Percentiles rank a stretch among this genome's conserved stretches.
These are phyloP conservation scores for Cheirogaleus medius DNA, from an alignment of 2,113 vertebrate species.

Conservation along the genomic window DNA sequence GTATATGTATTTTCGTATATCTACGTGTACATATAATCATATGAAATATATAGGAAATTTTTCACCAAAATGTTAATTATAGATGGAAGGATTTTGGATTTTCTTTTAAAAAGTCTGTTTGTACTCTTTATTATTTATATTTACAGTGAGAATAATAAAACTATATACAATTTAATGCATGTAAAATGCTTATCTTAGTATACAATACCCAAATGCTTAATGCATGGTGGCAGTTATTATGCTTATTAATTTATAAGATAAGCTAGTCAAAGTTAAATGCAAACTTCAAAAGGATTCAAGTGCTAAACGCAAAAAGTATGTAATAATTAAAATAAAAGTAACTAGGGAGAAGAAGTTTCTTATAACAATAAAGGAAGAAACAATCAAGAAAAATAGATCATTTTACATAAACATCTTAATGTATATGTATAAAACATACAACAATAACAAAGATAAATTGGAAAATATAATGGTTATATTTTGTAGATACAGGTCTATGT, in stretches of 20 bases:
- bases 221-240: not conserved
- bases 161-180: not conserved
- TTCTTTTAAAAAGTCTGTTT: not conserved
- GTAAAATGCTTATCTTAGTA: slow-evolving; percentile 28
- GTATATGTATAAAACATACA: not conserved
- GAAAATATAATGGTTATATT: not conserved
- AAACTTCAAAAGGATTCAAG: slow-evolving; percentile 26
- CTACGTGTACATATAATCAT: not conserved
- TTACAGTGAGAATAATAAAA: not conserved
- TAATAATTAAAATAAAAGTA: not conserved
- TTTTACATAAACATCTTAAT: slow-evolving; percentile 25
- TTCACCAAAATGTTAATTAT: not conserved
- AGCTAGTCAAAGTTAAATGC: slow-evolving; percentile 24
- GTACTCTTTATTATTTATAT: slow-evolving; percentile 22
- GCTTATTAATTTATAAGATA: not conserved
- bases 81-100: not conserved
- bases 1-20: not conserved
- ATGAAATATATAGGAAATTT: not conserved
- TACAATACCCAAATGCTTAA: not conserved
- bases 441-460: not conserved
- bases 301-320: not conserved
- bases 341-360: not conserved
- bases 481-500: not conserved
- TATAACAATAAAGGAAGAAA: slow-evolving; percentile 22
- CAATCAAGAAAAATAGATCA: not conserved